phyloP scores from a whole-genome alignment of 2,113 vertebrate species.

The Misgurnus mizolepis region DNA sequence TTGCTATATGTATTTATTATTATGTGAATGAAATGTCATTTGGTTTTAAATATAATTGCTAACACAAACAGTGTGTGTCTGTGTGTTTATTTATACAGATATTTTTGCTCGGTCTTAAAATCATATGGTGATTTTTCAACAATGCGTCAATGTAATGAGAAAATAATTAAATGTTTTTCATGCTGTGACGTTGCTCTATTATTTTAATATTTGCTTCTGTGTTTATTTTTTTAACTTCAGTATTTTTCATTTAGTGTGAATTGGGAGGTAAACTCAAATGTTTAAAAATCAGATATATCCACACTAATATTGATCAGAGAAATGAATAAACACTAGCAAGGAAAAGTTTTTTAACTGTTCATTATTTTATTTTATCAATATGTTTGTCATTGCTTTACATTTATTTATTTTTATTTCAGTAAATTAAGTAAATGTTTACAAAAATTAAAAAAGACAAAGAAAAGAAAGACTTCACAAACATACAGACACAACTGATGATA shows the following conservation, averaged over 20 bases:
- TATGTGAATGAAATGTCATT: constrained; percentile 70
- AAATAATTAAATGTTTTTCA: not conserved
- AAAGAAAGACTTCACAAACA: no score
- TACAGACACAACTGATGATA: no score
- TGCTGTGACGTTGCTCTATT: not conserved
- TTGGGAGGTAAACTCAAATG: not conserved
- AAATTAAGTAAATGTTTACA: no score
- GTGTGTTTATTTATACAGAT: constrained; percentile 62
- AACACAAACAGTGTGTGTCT: constrained; percentile 64
- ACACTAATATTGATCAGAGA: constrained; percentile 34
- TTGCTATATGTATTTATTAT: constrained; percentile 98
- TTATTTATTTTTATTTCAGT: no score
- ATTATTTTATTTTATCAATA: not conserved
- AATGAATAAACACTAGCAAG: constrained; percentile 7
- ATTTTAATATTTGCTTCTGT: not conserved
- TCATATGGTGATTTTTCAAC: not conserved
- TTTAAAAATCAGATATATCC: not conserved
- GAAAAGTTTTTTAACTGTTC: not conserved
- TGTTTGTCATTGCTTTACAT: not conserved
- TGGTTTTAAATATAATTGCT: constrained; percentile 88
- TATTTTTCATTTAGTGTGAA: not conserved
- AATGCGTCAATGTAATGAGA: not conserved
- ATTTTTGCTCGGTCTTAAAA: not conserved
- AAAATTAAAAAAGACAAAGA: no score
- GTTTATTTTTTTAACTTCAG: constrained; percentile 1